A percentile compares a stretch with the other conserved stretches of the same genome.
Conservation (phyloP, 2,113 vertebrate genomes). For the Gulo gulo region DNA sequence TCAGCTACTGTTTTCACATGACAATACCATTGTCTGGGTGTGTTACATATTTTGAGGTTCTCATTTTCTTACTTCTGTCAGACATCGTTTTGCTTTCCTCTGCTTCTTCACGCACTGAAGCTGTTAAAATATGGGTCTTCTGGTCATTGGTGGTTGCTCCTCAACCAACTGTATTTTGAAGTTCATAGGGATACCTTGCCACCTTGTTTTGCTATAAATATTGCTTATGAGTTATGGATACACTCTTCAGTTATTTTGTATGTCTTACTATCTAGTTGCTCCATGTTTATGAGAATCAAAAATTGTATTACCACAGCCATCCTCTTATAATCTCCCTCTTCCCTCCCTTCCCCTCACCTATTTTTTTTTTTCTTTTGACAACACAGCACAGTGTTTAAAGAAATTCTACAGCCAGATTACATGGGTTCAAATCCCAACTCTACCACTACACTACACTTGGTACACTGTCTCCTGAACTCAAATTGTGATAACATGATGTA, state of each 20-base stretch:
- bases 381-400: not conserved
- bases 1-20: not conserved
- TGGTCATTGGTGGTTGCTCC: not conserved
- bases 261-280: not conserved
- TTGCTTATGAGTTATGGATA: not conserved
- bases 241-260: not conserved
- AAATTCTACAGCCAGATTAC: not conserved
- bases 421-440: not conserved
- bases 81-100: not conserved
- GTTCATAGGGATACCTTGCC: not conserved
- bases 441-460: not conserved
- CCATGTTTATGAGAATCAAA: not conserved
- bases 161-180: not conserved
- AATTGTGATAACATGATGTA: not conserved
- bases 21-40: not conserved
- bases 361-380: not conserved
- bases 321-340: accelerated
- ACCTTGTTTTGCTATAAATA: not conserved
- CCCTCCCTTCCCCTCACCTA: accelerated
- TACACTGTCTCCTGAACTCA: not conserved
- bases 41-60: not conserved
- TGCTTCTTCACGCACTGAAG: not conserved
- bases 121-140: not conserved
- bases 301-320: not conserved
- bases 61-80: not conserved